These are phyloP conservation scores for Scrobipalpa costella DNA, from an alignment of 2,888 invertebrate genomes.

Conservation along the genomic window DNA sequence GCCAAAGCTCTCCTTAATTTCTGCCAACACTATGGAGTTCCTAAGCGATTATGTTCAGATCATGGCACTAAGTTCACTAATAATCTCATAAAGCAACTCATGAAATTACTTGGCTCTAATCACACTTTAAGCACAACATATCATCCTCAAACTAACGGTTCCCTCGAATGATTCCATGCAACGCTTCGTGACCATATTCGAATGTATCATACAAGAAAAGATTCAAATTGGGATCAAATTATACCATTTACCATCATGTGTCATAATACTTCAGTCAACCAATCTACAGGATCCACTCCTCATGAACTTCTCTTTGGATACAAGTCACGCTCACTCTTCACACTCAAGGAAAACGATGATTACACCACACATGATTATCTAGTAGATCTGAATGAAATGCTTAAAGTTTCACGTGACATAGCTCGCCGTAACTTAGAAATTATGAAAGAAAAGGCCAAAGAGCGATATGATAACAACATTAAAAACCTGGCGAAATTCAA, in stretches of 20 bases:
- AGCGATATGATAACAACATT: slow-evolving; percentile 41
- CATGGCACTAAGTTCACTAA: slow-evolving; percentile 48
- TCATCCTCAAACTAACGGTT: slow-evolving; percentile 46
- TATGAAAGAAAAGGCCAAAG: slow-evolving; percentile 47
- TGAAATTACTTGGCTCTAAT: slow-evolving; percentile 42
- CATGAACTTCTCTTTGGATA: slow-evolving; percentile 46
- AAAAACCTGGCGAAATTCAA: slow-evolving; percentile 39
- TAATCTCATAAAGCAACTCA: slow-evolving; percentile 43
- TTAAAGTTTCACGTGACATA: slow-evolving; percentile 39
- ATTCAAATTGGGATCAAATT: slow-evolving; percentile 43
- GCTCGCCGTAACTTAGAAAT: slow-evolving; percentile 37
- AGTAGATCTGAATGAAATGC: slow-evolving; percentile 41
- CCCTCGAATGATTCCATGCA: slow-evolving; percentile 46
- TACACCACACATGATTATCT: slow-evolving; percentile 42
- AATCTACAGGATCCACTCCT: slow-evolving; percentile 42
- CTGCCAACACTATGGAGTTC: slow-evolving; percentile 47
- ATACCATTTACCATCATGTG: slow-evolving; percentile 48
- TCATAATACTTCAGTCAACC: slow-evolving; percentile 45
- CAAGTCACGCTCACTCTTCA: slow-evolving; percentile 43
- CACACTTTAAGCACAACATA: slow-evolving; percentile 45
- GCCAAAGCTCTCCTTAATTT: slow-evolving; percentile 42
- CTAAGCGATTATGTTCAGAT: slow-evolving; percentile 46
- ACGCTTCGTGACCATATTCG: slow-evolving; percentile 44
- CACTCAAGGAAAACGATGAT: slow-evolving; percentile 35
- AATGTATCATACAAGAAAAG: slow-evolving; percentile 41